Evolutionary conservation across 2,113 vertebrate genomes (phyloP).

Genomic region (Saguinus midas): DNA sequence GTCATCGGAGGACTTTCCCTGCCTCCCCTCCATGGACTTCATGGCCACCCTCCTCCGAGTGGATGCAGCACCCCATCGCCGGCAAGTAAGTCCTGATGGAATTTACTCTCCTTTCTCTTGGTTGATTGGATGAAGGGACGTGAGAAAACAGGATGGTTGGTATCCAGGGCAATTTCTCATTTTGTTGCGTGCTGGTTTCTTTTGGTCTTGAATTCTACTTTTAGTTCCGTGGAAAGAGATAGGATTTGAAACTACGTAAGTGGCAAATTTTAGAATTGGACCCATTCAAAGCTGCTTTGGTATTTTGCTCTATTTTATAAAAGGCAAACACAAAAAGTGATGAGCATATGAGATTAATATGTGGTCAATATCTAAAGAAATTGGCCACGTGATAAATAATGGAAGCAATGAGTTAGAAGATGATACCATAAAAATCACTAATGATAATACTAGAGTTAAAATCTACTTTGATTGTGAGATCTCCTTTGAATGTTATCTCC

Average conservation of each 20-base stretch:
- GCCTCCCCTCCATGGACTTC: slow-evolving; percentile 89
- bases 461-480: background rate
- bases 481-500: background rate
- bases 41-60: slow-evolving; percentile 87
- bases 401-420: background rate
- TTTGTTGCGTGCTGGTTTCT: background rate
- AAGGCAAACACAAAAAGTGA: background rate
- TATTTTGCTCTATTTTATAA: background rate
- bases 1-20: slow-evolving; percentile 92
- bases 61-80: slow-evolving; percentile 92
- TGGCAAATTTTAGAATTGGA: background rate
- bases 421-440: background rate
- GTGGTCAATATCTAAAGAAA: background rate
- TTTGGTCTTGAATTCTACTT: background rate
- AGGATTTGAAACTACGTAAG: background rate
- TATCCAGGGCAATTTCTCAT: background rate
- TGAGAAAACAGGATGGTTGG: background rate
- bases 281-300: background rate
- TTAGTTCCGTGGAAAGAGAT: background rate
- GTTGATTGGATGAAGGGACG: background rate
- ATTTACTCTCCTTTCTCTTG: background rate
- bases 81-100: slow-evolving; percentile 88
- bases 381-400: background rate
- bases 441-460: background rate
- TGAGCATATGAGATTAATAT: background rate